Base-by-base conservation (phyloP, 2,113 vertebrate genomes). In the Megatriorchis doriae region DNA sequence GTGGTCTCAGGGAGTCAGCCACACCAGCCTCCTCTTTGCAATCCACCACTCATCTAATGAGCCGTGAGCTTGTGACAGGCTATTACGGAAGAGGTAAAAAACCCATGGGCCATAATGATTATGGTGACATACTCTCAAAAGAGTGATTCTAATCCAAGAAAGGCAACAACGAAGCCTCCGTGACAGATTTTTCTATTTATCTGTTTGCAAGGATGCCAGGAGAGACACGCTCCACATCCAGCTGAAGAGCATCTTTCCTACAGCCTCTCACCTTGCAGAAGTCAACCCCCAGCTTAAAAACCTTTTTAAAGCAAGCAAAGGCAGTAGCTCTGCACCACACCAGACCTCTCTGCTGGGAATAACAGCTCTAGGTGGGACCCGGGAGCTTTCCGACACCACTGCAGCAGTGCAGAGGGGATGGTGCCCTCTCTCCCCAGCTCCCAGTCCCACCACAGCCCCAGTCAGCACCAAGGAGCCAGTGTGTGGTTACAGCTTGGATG, bases 311-410 rank as follows among this genome's bases (percentile, higher is more conserved):
- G 47, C 56, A 45, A 79, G 36, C 16, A 7, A 31, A 72, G 45
- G 25, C 43, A 65, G 63, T 34, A 23, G 62, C 77, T 63, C 82
- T 16, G 26, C 81, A 36, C 34, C 38, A 15, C 0, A 0, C 13
- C 9, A 3, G 43, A 40, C 3, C 42, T n/a, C 63, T 32, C 27
- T 4, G 20, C 23, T 32, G 66, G 84, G 48, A 56, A 10, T 2
- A 63, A 25, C 48, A 70, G 72, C 68, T 68, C 58, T 12, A 22
- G 62, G 52, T 18, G 40, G 67, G 66, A 50, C 2, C 34, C 5
- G 3, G 81, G 50, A 61, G 70, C 48, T 72, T 38, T 21, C 53
- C 3, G 7, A 13, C 3, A 2, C 40, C 0, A 1, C n/a, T 11
- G 55, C 67, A 55, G 48, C 9, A 6, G 45, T 3, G 6, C 9